phyloP scores from a whole-genome alignment of 2,888 invertebrate species.

The Rhogogaster chlorosoma region DNA sequence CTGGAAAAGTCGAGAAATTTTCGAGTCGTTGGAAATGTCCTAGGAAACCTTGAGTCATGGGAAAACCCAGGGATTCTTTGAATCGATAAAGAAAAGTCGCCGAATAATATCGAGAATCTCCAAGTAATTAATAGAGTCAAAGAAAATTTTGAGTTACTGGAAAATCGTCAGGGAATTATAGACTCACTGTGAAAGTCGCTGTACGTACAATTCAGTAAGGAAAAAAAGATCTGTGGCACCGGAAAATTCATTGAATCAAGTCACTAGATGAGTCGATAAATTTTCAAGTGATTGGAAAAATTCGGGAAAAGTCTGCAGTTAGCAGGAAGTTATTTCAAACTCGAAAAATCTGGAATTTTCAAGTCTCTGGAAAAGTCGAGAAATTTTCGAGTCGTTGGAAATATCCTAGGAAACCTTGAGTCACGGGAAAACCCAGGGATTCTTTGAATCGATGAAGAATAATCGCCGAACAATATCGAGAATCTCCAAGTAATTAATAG shows the following conservation, averaged over 20 bases:
- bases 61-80: not conserved
- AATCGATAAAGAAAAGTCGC: not conserved
- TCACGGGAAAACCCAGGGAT: not conserved
- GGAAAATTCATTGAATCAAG: no score
- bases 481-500: not conserved
- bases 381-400: not conserved
- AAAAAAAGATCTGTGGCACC: no score
- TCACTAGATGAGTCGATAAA: no score
- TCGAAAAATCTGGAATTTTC: not conserved
- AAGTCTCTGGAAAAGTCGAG: not conserved
- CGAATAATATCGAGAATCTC: not conserved
- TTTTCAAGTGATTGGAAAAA: no score
- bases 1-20: not conserved
- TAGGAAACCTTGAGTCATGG: not conserved
- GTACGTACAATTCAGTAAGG: no score
- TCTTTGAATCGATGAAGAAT: not conserved
- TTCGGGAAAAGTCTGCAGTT: no score
- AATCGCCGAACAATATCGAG: not conserved
- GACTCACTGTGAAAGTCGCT: not conserved
- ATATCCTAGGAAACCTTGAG: not conserved
- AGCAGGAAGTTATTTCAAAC: no score
- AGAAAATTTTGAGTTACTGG: not conserved
- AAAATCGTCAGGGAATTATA: not conserved
- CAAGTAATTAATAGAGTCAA: not conserved
- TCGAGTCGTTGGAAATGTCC: not conserved